A percentile compares a stretch with the other conserved stretches of the same genome.
Conservation (phyloP, 2,888 invertebrate genomes). For the Oegoconia quadripuncta region DNA sequence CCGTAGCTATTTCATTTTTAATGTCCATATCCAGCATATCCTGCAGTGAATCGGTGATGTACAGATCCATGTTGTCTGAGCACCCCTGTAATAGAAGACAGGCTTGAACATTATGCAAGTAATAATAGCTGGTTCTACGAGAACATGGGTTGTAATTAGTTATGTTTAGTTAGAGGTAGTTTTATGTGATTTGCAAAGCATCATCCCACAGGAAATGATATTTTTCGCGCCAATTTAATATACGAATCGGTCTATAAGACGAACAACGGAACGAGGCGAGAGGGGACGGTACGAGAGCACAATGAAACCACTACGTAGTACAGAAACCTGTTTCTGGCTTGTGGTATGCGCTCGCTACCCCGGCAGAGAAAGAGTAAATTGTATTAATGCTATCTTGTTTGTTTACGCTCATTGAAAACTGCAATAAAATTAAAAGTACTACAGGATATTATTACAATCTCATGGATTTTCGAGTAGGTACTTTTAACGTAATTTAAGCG, state of each 20-base stretch:
- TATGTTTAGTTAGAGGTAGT: too few species aligned
- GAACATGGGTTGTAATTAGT: too few species aligned
- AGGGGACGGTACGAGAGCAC: constrained; percentile 41
- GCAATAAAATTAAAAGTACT: constrained; percentile 11
- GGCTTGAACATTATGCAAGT: too few species aligned
- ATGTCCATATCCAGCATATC: constrained; percentile 95
- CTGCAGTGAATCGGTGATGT: constrained; percentile 87
- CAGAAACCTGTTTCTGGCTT: constrained; percentile 68
- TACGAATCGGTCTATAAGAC: constrained; percentile 1
- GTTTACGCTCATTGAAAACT: constrained; percentile 29
- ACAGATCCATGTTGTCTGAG: constrained; percentile 80
- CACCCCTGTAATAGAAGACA: constrained; percentile 71
- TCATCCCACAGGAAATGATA: constrained; percentile 3
- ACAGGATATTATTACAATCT: background rate
- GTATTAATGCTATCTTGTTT: constrained; percentile 32
- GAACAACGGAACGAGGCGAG: constrained; percentile 30
- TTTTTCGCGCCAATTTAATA: constrained; percentile 51
- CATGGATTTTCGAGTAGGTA: too few species aligned
- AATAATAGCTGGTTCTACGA: too few species aligned
- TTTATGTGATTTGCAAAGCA: too few species aligned
- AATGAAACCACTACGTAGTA: constrained; percentile 70
- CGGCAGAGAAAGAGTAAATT: constrained; percentile 32
- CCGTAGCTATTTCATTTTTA: constrained; percentile 90
- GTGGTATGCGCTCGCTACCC: constrained; percentile 61
- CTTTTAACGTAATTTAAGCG: constrained; percentile 24